These are phyloP conservation scores for Ictalurus furcatus DNA, from an alignment of 2,113 vertebrate species.

Conservation along the genomic window DNA sequence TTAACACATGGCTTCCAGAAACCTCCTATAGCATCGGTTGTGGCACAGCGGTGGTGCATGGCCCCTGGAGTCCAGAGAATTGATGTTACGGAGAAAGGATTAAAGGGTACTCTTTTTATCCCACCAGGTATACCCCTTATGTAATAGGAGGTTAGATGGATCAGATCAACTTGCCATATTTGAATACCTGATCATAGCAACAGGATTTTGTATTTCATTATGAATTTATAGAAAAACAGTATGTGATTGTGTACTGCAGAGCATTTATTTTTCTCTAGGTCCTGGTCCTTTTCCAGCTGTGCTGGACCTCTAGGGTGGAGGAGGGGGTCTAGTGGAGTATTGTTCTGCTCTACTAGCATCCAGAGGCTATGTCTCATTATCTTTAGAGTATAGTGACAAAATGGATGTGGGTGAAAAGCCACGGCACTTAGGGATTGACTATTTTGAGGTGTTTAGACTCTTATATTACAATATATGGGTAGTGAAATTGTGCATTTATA, in stretches of 20 bases:
- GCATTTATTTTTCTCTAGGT: constrained; percentile 60
- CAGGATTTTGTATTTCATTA: neutral
- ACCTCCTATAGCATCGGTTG: constrained; percentile 53
- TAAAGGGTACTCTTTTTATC: constrained; percentile 69
- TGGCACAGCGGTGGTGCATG: constrained; percentile 71
- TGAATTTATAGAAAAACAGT: neutral
- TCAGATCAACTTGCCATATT: neutral
- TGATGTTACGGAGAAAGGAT: constrained; percentile 55
- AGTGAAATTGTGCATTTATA: neutral
- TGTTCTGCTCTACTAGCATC: constrained; percentile 72
- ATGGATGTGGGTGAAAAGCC: constrained; percentile 38
- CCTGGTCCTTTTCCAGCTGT: constrained; percentile 73
- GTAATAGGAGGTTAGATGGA: neutral
- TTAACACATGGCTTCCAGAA: constrained; percentile 57
- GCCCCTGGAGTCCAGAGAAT: constrained; percentile 66
- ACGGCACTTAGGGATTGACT: constrained; percentile 55
- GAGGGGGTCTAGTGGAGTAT: constrained; percentile 71
- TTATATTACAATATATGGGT: neutral
- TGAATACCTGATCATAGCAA: neutral
- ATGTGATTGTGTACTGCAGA: neutral
- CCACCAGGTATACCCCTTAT: constrained; percentile 64
- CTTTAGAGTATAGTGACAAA: constrained; percentile 65
- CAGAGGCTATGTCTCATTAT: constrained; percentile 66
- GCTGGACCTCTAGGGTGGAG: constrained; percentile 76
- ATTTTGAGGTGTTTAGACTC: constrained; percentile 69